Percentiles rank a stretch among this genome's conserved stretches.
Conservation (phyloP, 2,888 invertebrate species). For the Chaitophorus viminalis region DNA sequence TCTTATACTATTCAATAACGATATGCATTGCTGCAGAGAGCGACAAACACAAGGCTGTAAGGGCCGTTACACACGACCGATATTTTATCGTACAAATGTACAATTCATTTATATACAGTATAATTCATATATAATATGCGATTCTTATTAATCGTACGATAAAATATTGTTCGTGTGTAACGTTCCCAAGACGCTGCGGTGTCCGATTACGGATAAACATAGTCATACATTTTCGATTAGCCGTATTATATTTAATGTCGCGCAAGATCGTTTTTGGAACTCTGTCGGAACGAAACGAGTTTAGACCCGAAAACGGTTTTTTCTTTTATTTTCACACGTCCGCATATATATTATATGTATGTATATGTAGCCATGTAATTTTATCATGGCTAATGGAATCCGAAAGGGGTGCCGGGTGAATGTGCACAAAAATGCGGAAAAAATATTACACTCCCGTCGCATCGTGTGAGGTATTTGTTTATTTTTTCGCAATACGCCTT, state of each 20-base stretch:
- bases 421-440: constrained; percentile 33
- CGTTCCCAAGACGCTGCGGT: background rate
- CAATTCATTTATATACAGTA: too few relatives aligned
- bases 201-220: background rate
- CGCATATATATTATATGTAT: background rate
- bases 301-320: constrained; percentile 9
- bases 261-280: background rate
- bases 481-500: constrained; percentile 48
- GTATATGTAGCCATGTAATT: background rate
- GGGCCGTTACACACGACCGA: too few relatives aligned
- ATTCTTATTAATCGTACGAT: too few relatives aligned
- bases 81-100: too few relatives aligned
- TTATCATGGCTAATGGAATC: background rate
- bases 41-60: too few relatives aligned
- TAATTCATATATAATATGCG: too few relatives aligned
- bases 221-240: background rate
- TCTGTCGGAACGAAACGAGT: background rate
- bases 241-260: background rate
- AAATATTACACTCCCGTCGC: constrained; percentile 21
- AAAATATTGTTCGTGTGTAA: too few relatives aligned
- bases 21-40: too few relatives aligned
- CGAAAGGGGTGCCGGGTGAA: constrained; percentile 18
- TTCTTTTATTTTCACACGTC: background rate
- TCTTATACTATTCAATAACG: too few relatives aligned
- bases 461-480: constrained; percentile 58